phyloP scores from a whole-genome alignment of 1,140 invertebrate species.

The Brachionus rotundiformis region DNA sequence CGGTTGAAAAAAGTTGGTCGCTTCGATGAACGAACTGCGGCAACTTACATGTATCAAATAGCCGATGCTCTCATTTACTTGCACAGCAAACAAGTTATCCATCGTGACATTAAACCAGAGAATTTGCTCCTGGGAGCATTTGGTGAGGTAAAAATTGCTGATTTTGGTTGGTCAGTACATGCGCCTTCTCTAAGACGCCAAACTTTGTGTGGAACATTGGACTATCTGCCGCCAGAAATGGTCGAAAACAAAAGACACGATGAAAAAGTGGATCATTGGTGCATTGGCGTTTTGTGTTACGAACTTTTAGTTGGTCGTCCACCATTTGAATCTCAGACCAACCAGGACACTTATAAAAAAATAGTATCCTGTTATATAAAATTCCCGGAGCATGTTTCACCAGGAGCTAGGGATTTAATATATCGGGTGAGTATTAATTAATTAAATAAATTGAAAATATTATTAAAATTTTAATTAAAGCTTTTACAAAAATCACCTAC shows the following conservation, averaged over 20 bases:
- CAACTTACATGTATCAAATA: slow-evolving; percentile 78
- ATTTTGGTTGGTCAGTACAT: slow-evolving; percentile 73
- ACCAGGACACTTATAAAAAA: slow-evolving; percentile 27
- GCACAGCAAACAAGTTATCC: slow-evolving; percentile 90
- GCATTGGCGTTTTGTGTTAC: slow-evolving; percentile 95
- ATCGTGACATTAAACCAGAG: slow-evolving; percentile 85
- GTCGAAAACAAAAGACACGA: slow-evolving; percentile 78
- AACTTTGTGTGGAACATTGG: slow-evolving; percentile 89
- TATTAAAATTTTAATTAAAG: slow-evolving; percentile 7
- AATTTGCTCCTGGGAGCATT: slow-evolving; percentile 82
- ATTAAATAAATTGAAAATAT: not conserved
- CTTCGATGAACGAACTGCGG: slow-evolving; percentile 62
- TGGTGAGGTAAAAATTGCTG: slow-evolving; percentile 88
- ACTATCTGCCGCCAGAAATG: slow-evolving; percentile 95
- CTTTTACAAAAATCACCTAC: slow-evolving; percentile 22
- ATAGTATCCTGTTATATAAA: slow-evolving; percentile 45
- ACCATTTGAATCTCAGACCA: slow-evolving; percentile 70
- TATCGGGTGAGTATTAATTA: not conserved
- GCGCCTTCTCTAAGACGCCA: slow-evolving; percentile 69
- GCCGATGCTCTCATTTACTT: slow-evolving; percentile 88
- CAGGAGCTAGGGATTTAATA: slow-evolving; percentile 33
- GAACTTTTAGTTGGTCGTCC: slow-evolving; percentile 95
- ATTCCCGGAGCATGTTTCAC: slow-evolving; percentile 41
- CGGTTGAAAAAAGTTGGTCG: slow-evolving; percentile 66
- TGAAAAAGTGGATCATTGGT: slow-evolving; percentile 71